Percentiles rank a stretch among this genome's conserved stretches.
Evolutionary conservation across 2,113 vertebrate genomes (phyloP).

Genomic region (Percopsis transmontana): DNA sequence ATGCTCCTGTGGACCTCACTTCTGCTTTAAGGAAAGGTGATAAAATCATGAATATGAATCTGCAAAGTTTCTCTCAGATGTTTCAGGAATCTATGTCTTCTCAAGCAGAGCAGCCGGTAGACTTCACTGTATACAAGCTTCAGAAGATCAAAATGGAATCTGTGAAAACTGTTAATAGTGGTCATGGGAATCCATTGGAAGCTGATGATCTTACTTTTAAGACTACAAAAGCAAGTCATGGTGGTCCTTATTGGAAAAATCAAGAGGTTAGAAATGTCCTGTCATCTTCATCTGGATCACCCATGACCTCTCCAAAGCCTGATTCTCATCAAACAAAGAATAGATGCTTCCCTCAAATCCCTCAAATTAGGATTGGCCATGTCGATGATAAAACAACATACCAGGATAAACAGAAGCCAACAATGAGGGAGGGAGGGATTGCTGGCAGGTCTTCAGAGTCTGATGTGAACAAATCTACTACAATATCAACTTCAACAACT

Average conservation of each 20-base stretch:
- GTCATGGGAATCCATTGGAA: slow-evolving; percentile 63
- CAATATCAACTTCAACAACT: slow-evolving; percentile 22
- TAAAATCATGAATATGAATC: slow-evolving; percentile 87
- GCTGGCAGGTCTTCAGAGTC: slow-evolving; percentile 69
- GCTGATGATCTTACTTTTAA: slow-evolving; percentile 81
- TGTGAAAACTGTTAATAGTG: slow-evolving; percentile 53
- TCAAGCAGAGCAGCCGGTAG: slow-evolving; percentile 84
- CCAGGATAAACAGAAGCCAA: slow-evolving; percentile 70
- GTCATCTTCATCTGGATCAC: slow-evolving; percentile 7
- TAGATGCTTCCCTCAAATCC: slow-evolving; percentile 49
- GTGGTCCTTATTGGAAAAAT: slow-evolving; percentile 76
- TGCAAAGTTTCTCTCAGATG: slow-evolving; percentile 88
- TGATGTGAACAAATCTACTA: slow-evolving; percentile 54
- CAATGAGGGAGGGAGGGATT: slow-evolving; percentile 67
- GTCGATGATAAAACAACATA: slow-evolving; percentile 58
- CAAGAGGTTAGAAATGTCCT: slow-evolving; percentile 50
- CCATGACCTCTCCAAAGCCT: slow-evolving; percentile 45
- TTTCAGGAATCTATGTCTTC: slow-evolving; percentile 85
- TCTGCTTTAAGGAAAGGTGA: slow-evolving; percentile 83
- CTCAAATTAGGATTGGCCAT: slow-evolving; percentile 71
- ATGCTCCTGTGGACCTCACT: slow-evolving; percentile 86
- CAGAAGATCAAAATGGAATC: slow-evolving; percentile 84
- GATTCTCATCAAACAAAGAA: slow-evolving; percentile 53
- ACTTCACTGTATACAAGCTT: slow-evolving; percentile 85
- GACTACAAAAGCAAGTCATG: slow-evolving; percentile 46